A percentile compares a stretch with the other conserved stretches of the same genome.
Conservation (phyloP, 2,113 vertebrate genomes). For the Takifugu bimaculatus region DNA sequence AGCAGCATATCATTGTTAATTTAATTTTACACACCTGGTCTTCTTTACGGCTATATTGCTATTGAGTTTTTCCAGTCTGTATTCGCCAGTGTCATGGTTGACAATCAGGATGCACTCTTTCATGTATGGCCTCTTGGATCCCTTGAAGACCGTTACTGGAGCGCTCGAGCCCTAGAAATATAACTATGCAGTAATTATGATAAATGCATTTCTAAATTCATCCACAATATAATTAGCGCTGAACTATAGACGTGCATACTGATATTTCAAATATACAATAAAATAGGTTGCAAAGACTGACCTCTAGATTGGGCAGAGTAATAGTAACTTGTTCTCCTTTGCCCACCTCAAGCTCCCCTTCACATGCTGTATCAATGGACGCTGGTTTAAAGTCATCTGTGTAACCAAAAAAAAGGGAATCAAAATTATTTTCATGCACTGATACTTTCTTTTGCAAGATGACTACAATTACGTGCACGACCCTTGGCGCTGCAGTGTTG, state of each 20-base stretch:
- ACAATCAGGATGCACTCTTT: slow-evolving; percentile 98
- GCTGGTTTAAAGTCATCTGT: slow-evolving; percentile 99
- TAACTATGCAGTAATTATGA: not conserved
- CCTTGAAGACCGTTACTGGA: slow-evolving; percentile 96
- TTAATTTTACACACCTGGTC: slow-evolving; percentile 79
- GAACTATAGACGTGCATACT: too few relatives aligned
- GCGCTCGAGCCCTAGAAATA: slow-evolving; percentile 85
- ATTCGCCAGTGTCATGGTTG: slow-evolving; percentile 98
- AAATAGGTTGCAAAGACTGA: slow-evolving; percentile 35
- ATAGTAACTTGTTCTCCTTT: slow-evolving; percentile 98
- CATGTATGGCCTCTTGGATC: slow-evolving; percentile 94
- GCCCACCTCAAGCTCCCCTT: slow-evolving; percentile 94
- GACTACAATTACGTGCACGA: not conserved
- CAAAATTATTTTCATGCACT: not conserved
- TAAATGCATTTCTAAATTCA: not conserved
- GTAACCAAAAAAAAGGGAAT: not conserved
- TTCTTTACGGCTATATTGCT: slow-evolving; percentile 98
- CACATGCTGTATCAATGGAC: slow-evolving; percentile 92
- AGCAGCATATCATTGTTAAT: not conserved
- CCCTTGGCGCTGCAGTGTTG: not conserved
- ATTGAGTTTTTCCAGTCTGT: slow-evolving; percentile 95
- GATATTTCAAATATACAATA: too few relatives aligned
- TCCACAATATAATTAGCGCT: too few relatives aligned
- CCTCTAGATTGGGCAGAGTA: slow-evolving; percentile 95
- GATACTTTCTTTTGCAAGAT: not conserved